Conservation (phyloP, 2,888 invertebrate species). For the Abscondita cerata region DNA sequence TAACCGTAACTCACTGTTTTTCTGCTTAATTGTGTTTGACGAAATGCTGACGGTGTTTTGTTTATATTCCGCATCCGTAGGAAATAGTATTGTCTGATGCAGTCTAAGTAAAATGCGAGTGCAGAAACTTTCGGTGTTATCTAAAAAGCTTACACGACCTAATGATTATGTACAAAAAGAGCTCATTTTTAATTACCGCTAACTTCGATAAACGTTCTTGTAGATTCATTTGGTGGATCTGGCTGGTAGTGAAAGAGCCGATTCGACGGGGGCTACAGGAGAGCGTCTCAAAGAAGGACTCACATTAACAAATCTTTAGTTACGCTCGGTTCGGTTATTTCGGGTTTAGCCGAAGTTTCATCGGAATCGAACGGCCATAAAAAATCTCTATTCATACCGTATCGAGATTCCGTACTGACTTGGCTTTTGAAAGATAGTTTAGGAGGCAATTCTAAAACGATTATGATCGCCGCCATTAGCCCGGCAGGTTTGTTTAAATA, state of each 20-base stretch:
- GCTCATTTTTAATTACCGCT: too few relatives aligned
- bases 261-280: constrained; percentile 90
- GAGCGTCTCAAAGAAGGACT: constrained; percentile 72
- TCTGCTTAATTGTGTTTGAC: too few relatives aligned
- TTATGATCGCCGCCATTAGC: constrained; percentile 86
- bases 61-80: too few relatives aligned
- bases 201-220: too few relatives aligned
- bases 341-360: constrained; percentile 78
- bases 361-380: constrained; percentile 44
- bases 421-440: constrained; percentile 89
- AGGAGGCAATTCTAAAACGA: constrained; percentile 90
- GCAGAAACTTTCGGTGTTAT: too few relatives aligned
- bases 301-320: constrained; percentile 91
- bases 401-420: constrained; percentile 86
- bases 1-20: too few relatives aligned
- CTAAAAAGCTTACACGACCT: too few relatives aligned
- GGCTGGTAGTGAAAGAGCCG: constrained; percentile 89
- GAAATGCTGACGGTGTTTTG: too few relatives aligned
- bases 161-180: too few relatives aligned
- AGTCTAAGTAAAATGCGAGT: too few relatives aligned
- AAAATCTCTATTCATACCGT: constrained; percentile 76
- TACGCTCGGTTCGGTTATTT: constrained; percentile 87
- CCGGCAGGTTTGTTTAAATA: constrained; percentile 50
- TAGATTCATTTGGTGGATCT: constrained; percentile 83
- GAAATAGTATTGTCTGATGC: too few relatives aligned